Evolutionary conservation across 2,888 invertebrate species (phyloP), one percentile per base, ranked within the genome.

Genomic region (Rotaria magnacalcarata): DNA sequence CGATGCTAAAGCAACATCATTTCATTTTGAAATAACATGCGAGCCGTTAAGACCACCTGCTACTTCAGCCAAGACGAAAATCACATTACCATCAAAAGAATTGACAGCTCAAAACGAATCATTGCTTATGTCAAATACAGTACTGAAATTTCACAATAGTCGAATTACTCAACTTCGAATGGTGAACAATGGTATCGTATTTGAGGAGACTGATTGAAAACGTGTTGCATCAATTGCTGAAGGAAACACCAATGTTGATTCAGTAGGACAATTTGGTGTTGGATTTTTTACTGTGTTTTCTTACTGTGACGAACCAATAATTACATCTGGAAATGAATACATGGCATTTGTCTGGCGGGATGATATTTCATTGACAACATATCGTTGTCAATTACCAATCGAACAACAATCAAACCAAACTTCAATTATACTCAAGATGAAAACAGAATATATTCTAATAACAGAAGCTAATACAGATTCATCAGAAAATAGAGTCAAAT

Each of bases 231-330:
- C 52, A 11, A 52, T 52, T 14, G 52, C 52, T 16, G 52, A 52
- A 52, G 52, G 52, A 52, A 52, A 52, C 16, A 52, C 52, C 52
- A 52, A 52, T 52, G 52, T 52, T 52, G 52, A 52, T 5, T 52
- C 52, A 52, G 52, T 52, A 8, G 52, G 75, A 27, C 75, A 80
- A 47, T 80, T 80, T 24, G 75, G 75, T 47, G 75, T 80, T 24
- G 75, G 75, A 43, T 80, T 80, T 80, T 80, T 67, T 34, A 27
- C 41, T 10, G 75, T 80, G 7, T 80, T 80, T 47, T 16, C 43
- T 21, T 80, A 11, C 21, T 2, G 47, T 10, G 47, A 80, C 21
- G 75, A 80, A 47, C 75, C 75, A 10, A 80, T 80, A 21, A 47
- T 80, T 47, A 80, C 75, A 43, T 80, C 75, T 24, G 75, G 75